phyloP scores from a whole-genome alignment of 2,888 invertebrate genomes.

The Zele albiditarsus region DNA sequence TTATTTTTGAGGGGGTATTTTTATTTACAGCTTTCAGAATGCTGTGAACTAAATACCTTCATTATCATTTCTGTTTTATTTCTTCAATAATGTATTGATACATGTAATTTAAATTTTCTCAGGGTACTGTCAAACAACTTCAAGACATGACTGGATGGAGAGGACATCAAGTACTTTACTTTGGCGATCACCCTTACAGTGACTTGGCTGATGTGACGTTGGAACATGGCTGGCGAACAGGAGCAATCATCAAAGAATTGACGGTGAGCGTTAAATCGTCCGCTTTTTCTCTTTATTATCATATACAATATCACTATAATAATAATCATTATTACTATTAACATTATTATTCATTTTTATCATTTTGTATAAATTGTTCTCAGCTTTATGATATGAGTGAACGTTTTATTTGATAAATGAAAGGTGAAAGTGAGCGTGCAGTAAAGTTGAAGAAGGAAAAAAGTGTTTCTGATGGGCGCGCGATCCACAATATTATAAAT shows the following conservation, averaged over 20 bases:
- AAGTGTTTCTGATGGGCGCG: slow-evolving; percentile 1
- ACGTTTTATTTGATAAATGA: neutral
- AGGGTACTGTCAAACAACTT: slow-evolving; percentile 95
- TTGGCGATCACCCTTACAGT: slow-evolving; percentile 98
- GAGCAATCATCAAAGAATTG: slow-evolving; percentile 96
- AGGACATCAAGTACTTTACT: slow-evolving; percentile 94
- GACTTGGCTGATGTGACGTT: slow-evolving; percentile 97
- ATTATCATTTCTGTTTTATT: slow-evolving; percentile 11
- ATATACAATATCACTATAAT: neutral
- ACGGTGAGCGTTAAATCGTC: slow-evolving; percentile 77
- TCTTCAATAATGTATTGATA: neutral
- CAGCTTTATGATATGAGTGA: neutral
- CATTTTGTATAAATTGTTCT: too few species aligned
- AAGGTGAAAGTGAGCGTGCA: slow-evolving; percentile 40
- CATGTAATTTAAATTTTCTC: slow-evolving; percentile 43
- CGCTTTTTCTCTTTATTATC: neutral
- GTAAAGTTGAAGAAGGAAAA: slow-evolving; percentile 1
- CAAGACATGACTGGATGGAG: slow-evolving; percentile 95
- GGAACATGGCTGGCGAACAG: slow-evolving; percentile 97
- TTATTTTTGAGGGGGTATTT: too few species aligned
- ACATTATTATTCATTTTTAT: neutral
- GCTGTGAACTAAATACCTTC: neutral
- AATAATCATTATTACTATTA: neutral
- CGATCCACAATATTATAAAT: slow-evolving; percentile 32
- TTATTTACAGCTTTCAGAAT: too few species aligned